Evolutionary conservation across 2,113 vertebrate species (phyloP), one percentile per base, ranked within the genome.

Genomic region (Speoplatyrhinus poulsoni): DNA sequence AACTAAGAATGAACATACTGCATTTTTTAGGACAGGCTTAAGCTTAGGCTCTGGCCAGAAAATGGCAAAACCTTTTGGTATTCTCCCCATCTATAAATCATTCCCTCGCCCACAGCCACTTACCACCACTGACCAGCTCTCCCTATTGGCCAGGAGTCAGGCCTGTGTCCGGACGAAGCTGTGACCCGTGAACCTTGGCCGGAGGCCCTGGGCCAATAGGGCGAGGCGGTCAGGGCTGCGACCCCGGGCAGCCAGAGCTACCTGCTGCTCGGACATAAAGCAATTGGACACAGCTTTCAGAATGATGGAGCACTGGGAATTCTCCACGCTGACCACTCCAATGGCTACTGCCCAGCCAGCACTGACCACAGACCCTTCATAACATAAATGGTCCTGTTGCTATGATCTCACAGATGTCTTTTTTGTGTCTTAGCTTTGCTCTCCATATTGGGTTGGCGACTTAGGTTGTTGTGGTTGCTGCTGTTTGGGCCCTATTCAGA

Each of bases 181-280:
- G 88, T 97, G 96, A 98, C 95, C 96, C 94, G 90, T 97, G 85
- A 90, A 83, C 95, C 94, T 88, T 86, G 82, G 86, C 87, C 78
- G 15, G 87, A 91, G 86, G 80, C 88, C 85, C 81, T 53, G 0
- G 78, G 90, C 95, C 93, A 95, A 93, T 92, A 85, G 91, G 90
- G 88, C 65, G 80, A 91, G 86, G 75, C 87, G 87, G 84, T 88
- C 87, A 88, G 87, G 62, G 85, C 85, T 72, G 75, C 75, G 90
- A 88, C 91, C 92, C 91, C 50, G 66, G 26, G 92, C 92, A 93
- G 90, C 93, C 90, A 88, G 82, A 91, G 93, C 94, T 95, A 96
- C 97, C 96, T 98, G 96, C 96, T 98, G 98, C 93, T 96, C 87
- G 66, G 65, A 69, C 93, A 95, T 90, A 98, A 98, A 92, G 93